These are phyloP conservation scores for Leucophenga varia DNA, from an alignment of 1,140 invertebrate genomes.

Conservation along the genomic window DNA sequence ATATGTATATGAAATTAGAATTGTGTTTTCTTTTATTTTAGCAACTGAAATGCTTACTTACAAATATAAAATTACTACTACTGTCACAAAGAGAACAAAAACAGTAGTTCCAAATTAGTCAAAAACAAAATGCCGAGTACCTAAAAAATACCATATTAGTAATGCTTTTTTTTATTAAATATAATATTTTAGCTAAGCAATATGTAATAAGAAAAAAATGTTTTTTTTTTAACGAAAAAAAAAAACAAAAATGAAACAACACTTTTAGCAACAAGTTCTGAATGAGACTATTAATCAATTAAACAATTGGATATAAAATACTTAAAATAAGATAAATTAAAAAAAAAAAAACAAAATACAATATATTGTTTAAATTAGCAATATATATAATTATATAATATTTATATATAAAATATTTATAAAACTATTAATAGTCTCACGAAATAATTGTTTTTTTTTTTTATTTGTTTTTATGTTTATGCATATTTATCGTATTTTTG, in stretches of 20 bases:
- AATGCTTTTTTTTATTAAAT: slow-evolving; percentile 30
- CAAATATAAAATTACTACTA: slow-evolving; percentile 32
- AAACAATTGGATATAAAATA: neutral
- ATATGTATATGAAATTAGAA: too few relatives aligned
- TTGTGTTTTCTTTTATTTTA: too few relatives aligned
- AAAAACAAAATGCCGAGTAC: slow-evolving; percentile 20
- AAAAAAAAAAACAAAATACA: slow-evolving; percentile 1
- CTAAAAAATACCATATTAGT: slow-evolving; percentile 27
- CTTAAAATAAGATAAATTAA: too few relatives aligned
- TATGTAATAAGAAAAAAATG: slow-evolving; percentile 26
- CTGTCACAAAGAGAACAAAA: slow-evolving; percentile 55
- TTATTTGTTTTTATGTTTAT: slow-evolving; percentile 49
- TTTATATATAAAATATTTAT: slow-evolving; percentile 16
- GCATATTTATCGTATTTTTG: slow-evolving; percentile 45
- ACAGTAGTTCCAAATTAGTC: slow-evolving; percentile 49
- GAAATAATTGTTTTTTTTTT: too few relatives aligned
- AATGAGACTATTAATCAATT: slow-evolving; percentile 55
- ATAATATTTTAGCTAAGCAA: slow-evolving; percentile 30
- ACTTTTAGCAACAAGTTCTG: slow-evolving; percentile 55
- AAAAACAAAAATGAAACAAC: slow-evolving; percentile 27
- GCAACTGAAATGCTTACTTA: too few relatives aligned
- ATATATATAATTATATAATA: slow-evolving; percentile 14
- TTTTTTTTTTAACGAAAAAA: slow-evolving; percentile 20
- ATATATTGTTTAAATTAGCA: slow-evolving; percentile 14
- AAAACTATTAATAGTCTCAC: slow-evolving; percentile 53